phyloP scores from a whole-genome alignment of 2,888 invertebrate species.

The Chironomus tentans region DNA sequence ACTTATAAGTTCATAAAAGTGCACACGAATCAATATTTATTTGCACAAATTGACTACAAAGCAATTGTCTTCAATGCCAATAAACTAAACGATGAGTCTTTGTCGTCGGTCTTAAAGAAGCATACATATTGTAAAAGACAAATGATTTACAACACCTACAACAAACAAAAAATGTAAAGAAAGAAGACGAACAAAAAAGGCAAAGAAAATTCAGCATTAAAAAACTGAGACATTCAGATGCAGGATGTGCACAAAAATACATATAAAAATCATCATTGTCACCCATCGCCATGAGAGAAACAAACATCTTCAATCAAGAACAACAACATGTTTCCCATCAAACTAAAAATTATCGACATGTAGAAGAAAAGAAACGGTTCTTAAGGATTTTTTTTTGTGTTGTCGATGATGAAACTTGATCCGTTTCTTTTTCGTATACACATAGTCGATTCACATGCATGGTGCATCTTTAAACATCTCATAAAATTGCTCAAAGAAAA shows the following conservation, averaged over 20 bases:
- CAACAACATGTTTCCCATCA: background rate
- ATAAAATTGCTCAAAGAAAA: slow-evolving; percentile 21
- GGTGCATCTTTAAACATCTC: slow-evolving; percentile 16
- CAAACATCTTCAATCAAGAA: background rate
- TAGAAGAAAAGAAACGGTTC: background rate
- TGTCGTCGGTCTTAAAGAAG: no score
- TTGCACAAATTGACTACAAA: no score
- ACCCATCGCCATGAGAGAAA: background rate
- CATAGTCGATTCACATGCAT: background rate
- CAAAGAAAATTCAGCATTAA: background rate
- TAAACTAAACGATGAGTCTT: background rate
- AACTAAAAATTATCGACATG: background rate
- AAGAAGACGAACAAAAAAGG: background rate
- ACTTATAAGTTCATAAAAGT: no score
- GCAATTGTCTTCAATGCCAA: background rate
- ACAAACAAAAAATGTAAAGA: background rate
- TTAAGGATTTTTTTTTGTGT: background rate
- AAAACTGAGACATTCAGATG: background rate
- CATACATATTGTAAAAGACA: background rate
- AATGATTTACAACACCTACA: background rate
- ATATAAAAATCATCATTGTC: background rate
- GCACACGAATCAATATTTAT: no score
- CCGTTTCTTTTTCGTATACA: background rate
- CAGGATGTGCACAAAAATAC: background rate
- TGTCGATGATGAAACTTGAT: background rate